phyloP scores from a whole-genome alignment of 2,113 vertebrate genomes.

The Centropristis striata region DNA sequence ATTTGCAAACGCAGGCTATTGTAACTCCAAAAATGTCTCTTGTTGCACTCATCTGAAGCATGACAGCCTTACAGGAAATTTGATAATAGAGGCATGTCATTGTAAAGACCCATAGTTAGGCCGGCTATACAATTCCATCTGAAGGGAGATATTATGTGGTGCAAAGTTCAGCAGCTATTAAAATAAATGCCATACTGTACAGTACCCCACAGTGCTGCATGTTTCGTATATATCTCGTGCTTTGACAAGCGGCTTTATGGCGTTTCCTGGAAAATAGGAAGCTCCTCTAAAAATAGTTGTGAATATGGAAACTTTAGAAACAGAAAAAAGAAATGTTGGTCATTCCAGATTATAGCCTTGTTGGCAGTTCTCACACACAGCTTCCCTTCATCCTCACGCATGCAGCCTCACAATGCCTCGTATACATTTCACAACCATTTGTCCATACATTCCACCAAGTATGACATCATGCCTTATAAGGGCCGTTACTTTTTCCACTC shows the following conservation, averaged over 20 bases:
- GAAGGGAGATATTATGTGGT: slow-evolving; percentile 54
- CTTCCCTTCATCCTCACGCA: not conserved
- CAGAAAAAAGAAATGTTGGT: slow-evolving; percentile 39
- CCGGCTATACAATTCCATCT: slow-evolving; percentile 34
- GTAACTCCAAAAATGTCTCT: slow-evolving; percentile 23
- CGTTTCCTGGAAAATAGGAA: slow-evolving; percentile 57
- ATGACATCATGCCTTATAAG: slow-evolving; percentile 51
- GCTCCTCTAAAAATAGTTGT: slow-evolving; percentile 61
- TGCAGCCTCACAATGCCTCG: slow-evolving; percentile 46
- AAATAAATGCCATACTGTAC: slow-evolving; percentile 28
- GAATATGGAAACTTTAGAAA: slow-evolving; percentile 47
- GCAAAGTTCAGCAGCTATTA: slow-evolving; percentile 33
- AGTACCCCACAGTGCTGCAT: slow-evolving; percentile 20
- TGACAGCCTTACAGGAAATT: slow-evolving; percentile 40
- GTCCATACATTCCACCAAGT: slow-evolving; percentile 46
- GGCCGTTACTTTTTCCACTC: slow-evolving; percentile 35
- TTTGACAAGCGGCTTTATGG: slow-evolving; percentile 51
- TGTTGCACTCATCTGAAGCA: slow-evolving; percentile 10
- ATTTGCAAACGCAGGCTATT: slow-evolving; percentile 15
- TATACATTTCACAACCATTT: slow-evolving; percentile 39
- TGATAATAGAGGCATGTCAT: slow-evolving; percentile 52
- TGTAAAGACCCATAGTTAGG: slow-evolving; percentile 40
- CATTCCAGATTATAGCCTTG: slow-evolving; percentile 49
- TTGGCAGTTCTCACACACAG: slow-evolving; percentile 17
- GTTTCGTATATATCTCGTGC: slow-evolving; percentile 34